A percentile compares a stretch with the other conserved stretches of the same genome.
Conservation (phyloP, 2,113 vertebrate species). For the Megalops atlanticus region DNA sequence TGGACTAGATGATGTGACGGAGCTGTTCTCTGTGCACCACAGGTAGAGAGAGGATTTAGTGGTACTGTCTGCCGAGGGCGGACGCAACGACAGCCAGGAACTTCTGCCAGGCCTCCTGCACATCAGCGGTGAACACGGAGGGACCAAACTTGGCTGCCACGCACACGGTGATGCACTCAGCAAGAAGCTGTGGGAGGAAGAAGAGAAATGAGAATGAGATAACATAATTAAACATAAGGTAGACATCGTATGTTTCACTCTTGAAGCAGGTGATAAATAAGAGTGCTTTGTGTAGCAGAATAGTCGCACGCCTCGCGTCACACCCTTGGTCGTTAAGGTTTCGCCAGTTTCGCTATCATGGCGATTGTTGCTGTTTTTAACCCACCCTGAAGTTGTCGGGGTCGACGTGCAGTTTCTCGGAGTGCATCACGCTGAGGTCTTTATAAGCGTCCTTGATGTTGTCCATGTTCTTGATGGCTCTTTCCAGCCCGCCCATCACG, state of each 20-base stretch:
- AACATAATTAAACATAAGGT: background rate
- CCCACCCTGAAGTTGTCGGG: constrained; percentile 85
- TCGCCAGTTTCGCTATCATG: too few species aligned
- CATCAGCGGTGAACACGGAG: constrained; percentile 53
- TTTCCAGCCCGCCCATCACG: constrained; percentile 68
- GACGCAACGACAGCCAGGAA: constrained; percentile 61
- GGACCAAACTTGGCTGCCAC: constrained; percentile 55
- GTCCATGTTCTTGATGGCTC: constrained; percentile 71
- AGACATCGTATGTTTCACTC: too few species aligned
- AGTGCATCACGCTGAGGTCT: constrained; percentile 76
- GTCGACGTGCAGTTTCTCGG: constrained; percentile 81
- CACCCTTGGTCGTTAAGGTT: too few species aligned
- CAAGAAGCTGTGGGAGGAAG: constrained; percentile 64
- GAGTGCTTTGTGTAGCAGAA: too few species aligned
- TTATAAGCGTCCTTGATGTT: constrained; percentile 61
- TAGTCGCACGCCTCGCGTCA: too few species aligned
- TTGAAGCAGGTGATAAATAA: too few species aligned
- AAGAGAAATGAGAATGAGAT: background rate
- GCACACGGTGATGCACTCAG: constrained; percentile 62
- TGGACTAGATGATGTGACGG: background rate
- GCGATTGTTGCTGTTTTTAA: constrained; percentile 49
- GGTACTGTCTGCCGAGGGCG: constrained; percentile 47
- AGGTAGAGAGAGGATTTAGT: constrained; percentile 20
- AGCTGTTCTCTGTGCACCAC: background rate
- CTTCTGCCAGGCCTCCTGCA: constrained; percentile 73